These are phyloP conservation scores for Lagodon rhomboides DNA, from an alignment of 2,797 vertebrate species.

Conservation along the genomic window DNA sequence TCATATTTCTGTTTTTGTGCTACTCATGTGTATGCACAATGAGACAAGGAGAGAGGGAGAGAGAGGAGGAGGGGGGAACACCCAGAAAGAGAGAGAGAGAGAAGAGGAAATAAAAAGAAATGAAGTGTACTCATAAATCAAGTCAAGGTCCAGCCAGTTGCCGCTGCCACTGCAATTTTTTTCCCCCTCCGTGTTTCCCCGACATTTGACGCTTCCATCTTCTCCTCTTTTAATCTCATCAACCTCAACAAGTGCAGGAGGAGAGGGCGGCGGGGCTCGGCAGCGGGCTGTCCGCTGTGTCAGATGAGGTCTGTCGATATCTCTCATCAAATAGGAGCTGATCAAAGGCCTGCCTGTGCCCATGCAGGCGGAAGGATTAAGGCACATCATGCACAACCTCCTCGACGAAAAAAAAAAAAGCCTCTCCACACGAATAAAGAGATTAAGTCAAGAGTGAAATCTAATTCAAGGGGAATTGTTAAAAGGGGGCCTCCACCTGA, in stretches of 20 bases:
- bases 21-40: slow-evolving; percentile 44
- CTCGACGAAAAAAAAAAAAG: slow-evolving; percentile 66
- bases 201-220: slow-evolving; percentile 69
- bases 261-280: slow-evolving; percentile 7
- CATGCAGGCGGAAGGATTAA: slow-evolving; percentile 80
- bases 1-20: slow-evolving; percentile 39
- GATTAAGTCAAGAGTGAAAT: slow-evolving; percentile 84
- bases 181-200: slow-evolving; percentile 50
- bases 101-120: slow-evolving; percentile 44
- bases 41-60: slow-evolving; percentile 11
- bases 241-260: slow-evolving; percentile 71
- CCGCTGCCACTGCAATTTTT: slow-evolving; percentile 34
- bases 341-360: slow-evolving; percentile 81
- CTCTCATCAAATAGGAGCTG: slow-evolving; percentile 82
- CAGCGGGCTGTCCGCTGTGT: slow-evolving; percentile 51
- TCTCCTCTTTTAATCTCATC: slow-evolving; percentile 81
- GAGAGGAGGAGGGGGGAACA: slow-evolving; percentile 7
- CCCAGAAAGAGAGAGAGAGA: slow-evolving; percentile 1
- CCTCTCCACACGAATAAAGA: slow-evolving; percentile 78
- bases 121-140: slow-evolving; percentile 66
- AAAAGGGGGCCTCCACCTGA: slow-evolving; percentile 53
- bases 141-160: slow-evolving; percentile 60
- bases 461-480: slow-evolving; percentile 77
- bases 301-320: slow-evolving; percentile 83
- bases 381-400: slow-evolving; percentile 76